Evolutionary conservation across 1,140 invertebrate genomes (phyloP).

Genomic region (Melanaphis sacchari): DNA sequence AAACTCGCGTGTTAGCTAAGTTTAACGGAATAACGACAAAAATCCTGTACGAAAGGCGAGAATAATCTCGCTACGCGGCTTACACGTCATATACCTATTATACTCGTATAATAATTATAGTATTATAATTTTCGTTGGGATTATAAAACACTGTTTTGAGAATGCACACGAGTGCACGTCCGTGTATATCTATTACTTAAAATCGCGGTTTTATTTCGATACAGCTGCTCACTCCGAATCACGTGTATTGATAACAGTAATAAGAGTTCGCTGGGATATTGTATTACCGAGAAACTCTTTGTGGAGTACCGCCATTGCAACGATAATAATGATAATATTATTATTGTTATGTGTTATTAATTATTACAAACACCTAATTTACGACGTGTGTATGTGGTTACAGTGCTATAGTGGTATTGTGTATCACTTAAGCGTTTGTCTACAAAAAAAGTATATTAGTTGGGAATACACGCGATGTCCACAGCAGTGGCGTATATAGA

Average conservation of each 20-base stretch:
- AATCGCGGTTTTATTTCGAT: background rate
- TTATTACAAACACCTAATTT: too few species aligned
- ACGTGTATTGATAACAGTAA: background rate
- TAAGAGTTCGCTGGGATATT: too few species aligned
- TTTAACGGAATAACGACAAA: background rate
- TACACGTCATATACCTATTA: too few species aligned
- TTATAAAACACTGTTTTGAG: background rate
- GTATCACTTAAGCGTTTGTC: background rate
- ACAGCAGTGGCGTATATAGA: too few species aligned
- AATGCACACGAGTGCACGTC: background rate
- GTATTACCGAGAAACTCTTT: background rate
- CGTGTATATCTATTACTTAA: background rate
- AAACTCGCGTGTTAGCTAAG: background rate
- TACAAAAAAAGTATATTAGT: background rate
- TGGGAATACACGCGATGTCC: background rate
- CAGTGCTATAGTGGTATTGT: background rate
- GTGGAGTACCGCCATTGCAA: background rate
- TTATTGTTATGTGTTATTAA: background rate
- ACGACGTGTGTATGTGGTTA: too few species aligned
- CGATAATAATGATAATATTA: background rate
- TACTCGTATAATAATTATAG: too few species aligned
- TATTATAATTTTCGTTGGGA: background rate
- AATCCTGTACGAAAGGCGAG: background rate
- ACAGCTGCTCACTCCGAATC: background rate
- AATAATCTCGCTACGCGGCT: too few species aligned